phyloP scores from a whole-genome alignment of 2,797 vertebrate genomes.

The Bucorvus abyssinicus region DNA sequence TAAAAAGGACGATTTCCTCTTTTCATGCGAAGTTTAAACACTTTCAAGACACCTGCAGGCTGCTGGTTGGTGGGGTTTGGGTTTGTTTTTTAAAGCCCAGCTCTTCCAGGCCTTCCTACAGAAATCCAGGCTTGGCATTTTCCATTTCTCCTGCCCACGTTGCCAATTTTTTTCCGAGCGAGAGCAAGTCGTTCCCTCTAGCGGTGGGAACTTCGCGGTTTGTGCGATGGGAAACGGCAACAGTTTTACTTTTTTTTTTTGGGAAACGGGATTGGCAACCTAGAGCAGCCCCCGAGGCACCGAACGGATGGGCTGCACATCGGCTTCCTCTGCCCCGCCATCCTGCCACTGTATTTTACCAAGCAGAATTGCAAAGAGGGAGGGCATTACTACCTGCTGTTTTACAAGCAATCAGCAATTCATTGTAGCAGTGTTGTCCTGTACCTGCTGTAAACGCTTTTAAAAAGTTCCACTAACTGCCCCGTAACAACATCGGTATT shows the following conservation, averaged over 20 bases:
- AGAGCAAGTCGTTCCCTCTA: background rate
- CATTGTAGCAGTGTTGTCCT: conserved; percentile 66
- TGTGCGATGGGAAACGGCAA: background rate
- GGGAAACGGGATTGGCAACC: background rate
- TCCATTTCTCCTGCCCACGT: background rate
- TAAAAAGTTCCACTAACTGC: conserved; percentile 65
- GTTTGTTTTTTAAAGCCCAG: background rate
- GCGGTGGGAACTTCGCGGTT: background rate
- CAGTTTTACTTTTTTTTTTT: background rate
- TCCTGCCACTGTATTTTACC: conserved; percentile 54
- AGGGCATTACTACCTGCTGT: conserved; percentile 77
- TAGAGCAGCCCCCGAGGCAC: conserved; percentile 31
- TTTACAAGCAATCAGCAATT: conserved; percentile 77
- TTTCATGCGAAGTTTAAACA: background rate
- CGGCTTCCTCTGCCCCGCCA: background rate
- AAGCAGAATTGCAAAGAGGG: conserved; percentile 57
- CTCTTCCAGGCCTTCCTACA: background rate
- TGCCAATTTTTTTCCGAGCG: background rate
- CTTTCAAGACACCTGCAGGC: background rate
- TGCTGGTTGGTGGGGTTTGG: background rate
- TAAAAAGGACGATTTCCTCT: background rate
- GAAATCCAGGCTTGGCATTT: background rate
- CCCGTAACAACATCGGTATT: conserved; percentile 64
- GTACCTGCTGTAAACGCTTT: conserved; percentile 76
- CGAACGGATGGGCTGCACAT: background rate